These are phyloP conservation scores for Engystomops pustulosus DNA, from an alignment of 2,113 vertebrate genomes.

Conservation along the genomic window DNA sequence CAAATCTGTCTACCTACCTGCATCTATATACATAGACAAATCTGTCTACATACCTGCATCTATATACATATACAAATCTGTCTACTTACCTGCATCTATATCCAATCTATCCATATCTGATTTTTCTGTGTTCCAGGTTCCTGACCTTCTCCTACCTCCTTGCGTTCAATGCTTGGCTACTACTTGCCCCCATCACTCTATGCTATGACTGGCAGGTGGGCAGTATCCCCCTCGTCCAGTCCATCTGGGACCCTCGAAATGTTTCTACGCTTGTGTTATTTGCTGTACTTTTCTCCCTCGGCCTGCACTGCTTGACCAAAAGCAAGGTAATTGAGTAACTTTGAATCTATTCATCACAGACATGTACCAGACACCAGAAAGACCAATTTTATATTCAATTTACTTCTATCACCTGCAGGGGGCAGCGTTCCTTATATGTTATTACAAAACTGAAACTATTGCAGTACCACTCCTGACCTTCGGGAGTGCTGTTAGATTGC, in stretches of 20 bases:
- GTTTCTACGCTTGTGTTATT: slow-evolving; percentile 80
- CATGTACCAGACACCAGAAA: neutral
- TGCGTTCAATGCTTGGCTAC: slow-evolving; percentile 91
- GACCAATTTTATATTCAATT: too few relatives aligned
- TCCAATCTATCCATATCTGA: neutral
- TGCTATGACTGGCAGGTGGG: slow-evolving; percentile 99
- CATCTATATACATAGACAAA: neutral
- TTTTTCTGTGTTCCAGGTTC: slow-evolving; percentile 74
- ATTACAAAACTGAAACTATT: neutral
- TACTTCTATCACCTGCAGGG: too few relatives aligned
- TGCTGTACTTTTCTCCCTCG: slow-evolving; percentile 76
- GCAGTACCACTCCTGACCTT: neutral
- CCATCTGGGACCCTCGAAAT: slow-evolving; percentile 84
- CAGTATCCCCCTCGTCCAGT: slow-evolving; percentile 93
- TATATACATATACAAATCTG: neutral
- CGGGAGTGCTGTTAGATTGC: neutral
- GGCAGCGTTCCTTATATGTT: too few relatives aligned
- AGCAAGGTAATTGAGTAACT: slow-evolving; percentile 80
- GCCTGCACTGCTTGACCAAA: slow-evolving; percentile 78
- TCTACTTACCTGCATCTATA: neutral
- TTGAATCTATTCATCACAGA: neutral
- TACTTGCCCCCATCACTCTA: slow-evolving; percentile 87
- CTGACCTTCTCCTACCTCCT: slow-evolving; percentile 94
- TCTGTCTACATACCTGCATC: neutral
- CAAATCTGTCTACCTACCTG: neutral